Percentiles rank a stretch among this genome's conserved stretches.
These are phyloP conservation scores for Mobula hypostoma DNA, from an alignment of 2,113 vertebrate species.

Conservation along the genomic window DNA sequence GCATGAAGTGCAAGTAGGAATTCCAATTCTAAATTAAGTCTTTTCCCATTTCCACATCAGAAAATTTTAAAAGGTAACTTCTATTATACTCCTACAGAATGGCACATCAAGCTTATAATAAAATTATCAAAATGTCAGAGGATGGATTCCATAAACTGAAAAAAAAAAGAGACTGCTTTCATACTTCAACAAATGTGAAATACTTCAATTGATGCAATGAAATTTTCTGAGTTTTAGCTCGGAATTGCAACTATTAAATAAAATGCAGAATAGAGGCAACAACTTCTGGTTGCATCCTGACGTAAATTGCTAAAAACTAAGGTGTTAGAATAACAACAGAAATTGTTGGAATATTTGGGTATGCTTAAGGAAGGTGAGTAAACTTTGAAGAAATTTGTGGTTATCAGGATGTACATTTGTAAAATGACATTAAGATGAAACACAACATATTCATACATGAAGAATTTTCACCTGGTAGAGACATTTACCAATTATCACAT, in stretches of 20 bases:
- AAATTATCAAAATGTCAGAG: not conserved
- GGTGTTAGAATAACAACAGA: not conserved
- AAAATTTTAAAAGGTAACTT: slow-evolving; percentile 1
- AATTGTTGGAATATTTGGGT: not conserved
- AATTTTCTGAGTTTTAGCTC: not conserved
- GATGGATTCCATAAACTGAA: not conserved
- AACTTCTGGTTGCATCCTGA: too few species aligned
- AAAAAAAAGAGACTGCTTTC: not conserved
- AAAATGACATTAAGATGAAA: not conserved
- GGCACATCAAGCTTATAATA: not conserved
- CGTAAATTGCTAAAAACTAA: not conserved
- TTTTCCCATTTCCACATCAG: too few species aligned
- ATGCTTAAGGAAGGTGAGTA: not conserved
- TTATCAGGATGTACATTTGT: not conserved
- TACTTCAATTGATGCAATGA: not conserved
- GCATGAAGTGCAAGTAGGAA: not conserved
- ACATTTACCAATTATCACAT: not conserved
- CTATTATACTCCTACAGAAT: not conserved
- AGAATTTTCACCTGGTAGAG: not conserved
- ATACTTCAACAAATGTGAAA: not conserved
- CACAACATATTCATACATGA: not conserved
- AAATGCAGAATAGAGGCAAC: not conserved
- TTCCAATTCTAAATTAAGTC: too few species aligned
- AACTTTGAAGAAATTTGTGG: not conserved
- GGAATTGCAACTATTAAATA: not conserved